These are phyloP conservation scores for Siniperca obscura DNA, from an alignment of 2,797 vertebrate species.

Conservation along the genomic window DNA sequence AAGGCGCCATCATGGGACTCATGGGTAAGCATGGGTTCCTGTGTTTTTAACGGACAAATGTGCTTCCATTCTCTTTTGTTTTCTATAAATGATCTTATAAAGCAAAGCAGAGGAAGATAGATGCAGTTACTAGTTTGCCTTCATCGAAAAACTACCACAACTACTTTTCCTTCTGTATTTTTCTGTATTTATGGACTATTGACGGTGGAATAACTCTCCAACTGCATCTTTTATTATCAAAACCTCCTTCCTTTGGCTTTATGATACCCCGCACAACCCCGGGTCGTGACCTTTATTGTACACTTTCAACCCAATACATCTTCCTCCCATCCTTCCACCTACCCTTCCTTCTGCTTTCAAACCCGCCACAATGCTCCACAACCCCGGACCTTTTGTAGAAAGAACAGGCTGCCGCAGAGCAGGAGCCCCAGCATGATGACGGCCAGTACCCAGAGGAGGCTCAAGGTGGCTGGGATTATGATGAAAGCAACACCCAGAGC, in stretches of 20 bases:
- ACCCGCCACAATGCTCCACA: constrained; percentile 6
- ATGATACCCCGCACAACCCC: background rate
- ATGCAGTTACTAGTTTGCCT: background rate
- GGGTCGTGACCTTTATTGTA: background rate
- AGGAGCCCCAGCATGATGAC: constrained; percentile 22
- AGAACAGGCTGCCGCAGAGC: constrained; percentile 34
- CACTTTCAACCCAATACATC: background rate
- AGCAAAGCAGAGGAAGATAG: background rate
- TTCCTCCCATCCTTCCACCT: background rate
- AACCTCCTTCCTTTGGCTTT: constrained; percentile 29
- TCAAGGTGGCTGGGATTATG: constrained; percentile 48
- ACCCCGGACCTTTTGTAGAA: constrained; percentile 32
- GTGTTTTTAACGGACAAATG: background rate
- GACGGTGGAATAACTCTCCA: constrained; percentile 7
- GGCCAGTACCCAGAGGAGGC: constrained; percentile 29
- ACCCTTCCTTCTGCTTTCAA: constrained; percentile 12
- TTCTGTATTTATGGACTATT: background rate
- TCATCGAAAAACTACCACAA: background rate
- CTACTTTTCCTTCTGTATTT: background rate
- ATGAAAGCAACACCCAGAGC: constrained; percentile 23
- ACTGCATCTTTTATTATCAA: background rate
- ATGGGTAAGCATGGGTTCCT: constrained; percentile 88
- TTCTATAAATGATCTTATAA: background rate
- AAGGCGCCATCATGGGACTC: constrained; percentile 91
- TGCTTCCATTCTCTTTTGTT: too few relatives aligned